phyloP scores from a whole-genome alignment of 2,888 invertebrate species.

The Ochropleura plecta region DNA sequence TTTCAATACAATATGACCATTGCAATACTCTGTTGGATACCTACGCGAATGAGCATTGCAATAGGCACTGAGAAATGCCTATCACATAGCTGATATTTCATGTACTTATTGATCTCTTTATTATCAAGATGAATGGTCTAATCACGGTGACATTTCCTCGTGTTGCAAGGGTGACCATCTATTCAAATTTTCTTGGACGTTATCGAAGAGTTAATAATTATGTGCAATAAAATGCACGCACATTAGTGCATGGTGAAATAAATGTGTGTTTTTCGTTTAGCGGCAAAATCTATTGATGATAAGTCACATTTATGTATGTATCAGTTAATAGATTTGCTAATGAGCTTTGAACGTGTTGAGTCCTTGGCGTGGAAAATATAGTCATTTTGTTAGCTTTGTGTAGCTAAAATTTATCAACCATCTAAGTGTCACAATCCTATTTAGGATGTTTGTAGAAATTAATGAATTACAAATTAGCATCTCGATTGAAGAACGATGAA shows the following conservation, averaged over 20 bases:
- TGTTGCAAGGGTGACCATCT: conserved; percentile 22
- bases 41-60: conserved; percentile 29
- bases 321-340: conserved; percentile 37
- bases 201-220: not conserved
- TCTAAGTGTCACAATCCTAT: not conserved
- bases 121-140: conserved; percentile 54
- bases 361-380: conserved; percentile 22
- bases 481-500: not conserved
- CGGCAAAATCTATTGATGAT: conserved; percentile 26
- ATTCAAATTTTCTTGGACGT: conserved; percentile 12
- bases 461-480: not conserved
- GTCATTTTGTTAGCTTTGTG: not conserved
- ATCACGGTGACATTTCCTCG: conserved; percentile 59
- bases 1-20: conserved; percentile 38
- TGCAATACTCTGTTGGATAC: conserved; percentile 20
- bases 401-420: not conserved
- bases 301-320: conserved; percentile 27
- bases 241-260: not conserved
- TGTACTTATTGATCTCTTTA: conserved; percentile 42
- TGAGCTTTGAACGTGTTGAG: conserved; percentile 16
- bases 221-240: not conserved
- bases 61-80: conserved; percentile 34
- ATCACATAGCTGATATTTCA: conserved; percentile 31
- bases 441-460: not conserved
- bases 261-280: conserved; percentile 20